phyloP scores from a whole-genome alignment of 2,797 vertebrate genomes.

The Pitangus sulphuratus region DNA sequence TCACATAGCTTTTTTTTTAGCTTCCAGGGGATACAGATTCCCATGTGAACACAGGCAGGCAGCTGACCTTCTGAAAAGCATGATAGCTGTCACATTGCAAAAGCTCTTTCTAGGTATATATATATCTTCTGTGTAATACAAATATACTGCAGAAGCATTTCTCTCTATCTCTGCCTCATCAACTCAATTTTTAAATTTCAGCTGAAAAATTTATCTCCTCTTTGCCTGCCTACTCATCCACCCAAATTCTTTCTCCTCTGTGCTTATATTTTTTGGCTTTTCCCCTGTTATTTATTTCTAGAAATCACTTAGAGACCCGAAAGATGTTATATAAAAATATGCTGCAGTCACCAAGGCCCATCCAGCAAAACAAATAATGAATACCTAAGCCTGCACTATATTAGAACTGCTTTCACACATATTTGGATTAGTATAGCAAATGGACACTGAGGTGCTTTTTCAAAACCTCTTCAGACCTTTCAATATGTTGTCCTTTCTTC shows the following conservation, averaged over 20 bases:
- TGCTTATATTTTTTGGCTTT: background rate
- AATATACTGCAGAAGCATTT: background rate
- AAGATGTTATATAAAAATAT: background rate
- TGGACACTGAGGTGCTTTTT: background rate
- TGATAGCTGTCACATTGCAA: background rate
- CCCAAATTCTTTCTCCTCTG: background rate
- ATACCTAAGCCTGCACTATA: background rate
- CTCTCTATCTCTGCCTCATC: background rate
- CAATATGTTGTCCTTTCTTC: background rate
- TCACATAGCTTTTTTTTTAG: background rate
- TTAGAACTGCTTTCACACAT: background rate
- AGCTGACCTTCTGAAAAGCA: background rate
- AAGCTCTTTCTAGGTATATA: background rate
- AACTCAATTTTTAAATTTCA: constrained; percentile 9
- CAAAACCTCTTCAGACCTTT: background rate
- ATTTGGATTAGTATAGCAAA: background rate
- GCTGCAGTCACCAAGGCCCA: background rate
- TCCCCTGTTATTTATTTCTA: background rate
- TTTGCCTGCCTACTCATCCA: background rate
- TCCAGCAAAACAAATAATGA: background rate
- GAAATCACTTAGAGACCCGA: background rate
- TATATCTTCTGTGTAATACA: background rate
- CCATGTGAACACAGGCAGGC: background rate
- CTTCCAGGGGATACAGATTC: background rate
- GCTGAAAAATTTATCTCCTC: background rate